Conservation (phyloP, 35 echinoderm and acorn worm genomes). For the Lytechinus pictus region DNA sequence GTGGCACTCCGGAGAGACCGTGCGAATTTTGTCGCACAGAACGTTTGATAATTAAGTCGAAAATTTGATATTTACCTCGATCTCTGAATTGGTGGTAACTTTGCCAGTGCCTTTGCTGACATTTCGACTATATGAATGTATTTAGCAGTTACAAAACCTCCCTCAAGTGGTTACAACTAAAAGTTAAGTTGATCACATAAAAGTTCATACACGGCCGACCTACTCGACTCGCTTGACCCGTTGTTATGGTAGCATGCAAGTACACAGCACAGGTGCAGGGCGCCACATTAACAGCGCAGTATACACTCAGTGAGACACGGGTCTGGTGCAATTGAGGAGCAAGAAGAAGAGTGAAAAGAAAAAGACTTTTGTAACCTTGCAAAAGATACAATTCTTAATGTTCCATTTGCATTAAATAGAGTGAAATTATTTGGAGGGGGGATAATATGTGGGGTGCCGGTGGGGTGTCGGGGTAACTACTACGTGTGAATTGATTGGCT, state of each 20-base stretch:
- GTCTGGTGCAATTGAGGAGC: no score
- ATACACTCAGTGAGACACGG: no score
- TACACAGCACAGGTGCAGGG: neutral
- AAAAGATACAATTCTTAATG: no score
- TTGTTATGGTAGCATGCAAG: conserved; percentile 23
- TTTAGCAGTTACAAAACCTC: neutral
- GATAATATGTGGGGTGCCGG: no score
- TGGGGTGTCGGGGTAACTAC: no score
- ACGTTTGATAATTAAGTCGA: neutral
- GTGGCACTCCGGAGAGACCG: neutral
- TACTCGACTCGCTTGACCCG: neutral
- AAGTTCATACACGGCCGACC: neutral
- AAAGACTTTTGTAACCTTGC: no score
- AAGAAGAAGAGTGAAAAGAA: no score
- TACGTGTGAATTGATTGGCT: neutral
- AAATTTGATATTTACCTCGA: conserved; percentile 41
- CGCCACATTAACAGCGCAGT: neutral
- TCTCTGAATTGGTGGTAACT: conserved; percentile 76
- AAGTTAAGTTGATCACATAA: neutral
- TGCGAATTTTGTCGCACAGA: neutral
- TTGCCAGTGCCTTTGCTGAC: conserved; percentile 78
- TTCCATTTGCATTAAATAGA: no score
- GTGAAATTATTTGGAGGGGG: no score
- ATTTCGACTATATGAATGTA: conserved; percentile 35
- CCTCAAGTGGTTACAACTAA: neutral